phyloP scores from a whole-genome alignment of 1,140 invertebrate species.

The Halictus rubicundus region DNA sequence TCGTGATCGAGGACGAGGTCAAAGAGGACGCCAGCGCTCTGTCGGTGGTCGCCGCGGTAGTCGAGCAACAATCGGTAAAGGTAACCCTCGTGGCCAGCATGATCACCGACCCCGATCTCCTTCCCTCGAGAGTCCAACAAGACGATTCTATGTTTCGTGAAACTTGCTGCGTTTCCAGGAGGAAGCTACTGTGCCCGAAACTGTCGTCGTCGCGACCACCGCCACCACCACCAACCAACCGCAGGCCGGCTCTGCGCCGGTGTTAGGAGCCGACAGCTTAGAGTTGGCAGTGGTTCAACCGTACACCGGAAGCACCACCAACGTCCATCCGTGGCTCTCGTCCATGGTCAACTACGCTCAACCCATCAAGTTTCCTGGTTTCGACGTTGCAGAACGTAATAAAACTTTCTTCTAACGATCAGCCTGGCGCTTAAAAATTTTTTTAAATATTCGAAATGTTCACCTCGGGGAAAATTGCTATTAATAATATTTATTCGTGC shows the following conservation, averaged over 20 bases:
- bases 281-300: slow-evolving; percentile 85
- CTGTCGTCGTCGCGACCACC: slow-evolving; percentile 35
- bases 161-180: slow-evolving; percentile 32
- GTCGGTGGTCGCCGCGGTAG: slow-evolving; percentile 77
- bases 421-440: too few relatives aligned
- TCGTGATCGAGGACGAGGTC: slow-evolving; percentile 93
- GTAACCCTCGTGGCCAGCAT: slow-evolving; percentile 50
- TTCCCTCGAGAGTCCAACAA: neutral
- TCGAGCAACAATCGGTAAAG: slow-evolving; percentile 84
- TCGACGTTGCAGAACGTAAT: slow-evolving; percentile 97
- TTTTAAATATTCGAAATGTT: too few relatives aligned
- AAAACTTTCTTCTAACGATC: neutral
- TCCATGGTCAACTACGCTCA: slow-evolving; percentile 99
- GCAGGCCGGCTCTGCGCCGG: slow-evolving; percentile 65
- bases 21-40: slow-evolving; percentile 92
- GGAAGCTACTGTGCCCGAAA: slow-evolving; percentile 30
- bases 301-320: slow-evolving; percentile 98
- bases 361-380: slow-evolving; percentile 99
- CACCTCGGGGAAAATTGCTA: too few relatives aligned
- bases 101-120: neutral
- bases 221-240: slow-evolving; percentile 70
- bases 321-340: slow-evolving; percentile 99
- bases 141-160: too few relatives aligned
- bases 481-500: too few relatives aligned
- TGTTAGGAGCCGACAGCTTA: slow-evolving; percentile 83